Percentiles rank a stretch among this genome's conserved stretches.
phyloP scores from a whole-genome alignment of 2,797 vertebrate species.

The Eleutherodactylus coqui region DNA sequence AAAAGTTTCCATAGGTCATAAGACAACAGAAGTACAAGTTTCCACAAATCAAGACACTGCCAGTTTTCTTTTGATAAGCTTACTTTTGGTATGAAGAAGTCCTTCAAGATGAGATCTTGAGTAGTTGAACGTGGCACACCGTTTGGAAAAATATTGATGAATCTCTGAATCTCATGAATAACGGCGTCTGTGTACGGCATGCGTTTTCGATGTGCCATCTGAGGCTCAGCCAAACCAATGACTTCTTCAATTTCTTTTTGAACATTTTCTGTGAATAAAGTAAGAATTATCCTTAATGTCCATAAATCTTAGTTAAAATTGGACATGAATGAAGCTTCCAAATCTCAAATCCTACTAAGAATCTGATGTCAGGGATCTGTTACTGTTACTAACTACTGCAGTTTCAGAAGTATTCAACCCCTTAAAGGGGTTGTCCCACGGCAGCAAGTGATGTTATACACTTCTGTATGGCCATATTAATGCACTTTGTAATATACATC shows the following conservation, averaged over 20 bases:
- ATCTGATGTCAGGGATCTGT: no score
- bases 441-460: no score
- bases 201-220: not conserved
- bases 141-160: constrained; percentile 21
- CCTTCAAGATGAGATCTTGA: constrained; percentile 5
- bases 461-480: no score
- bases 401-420: no score
- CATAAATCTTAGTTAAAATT: not conserved
- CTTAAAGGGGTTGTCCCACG: no score
- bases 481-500: no score
- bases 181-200: constrained; percentile 33
- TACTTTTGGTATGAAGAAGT: constrained; percentile 23
- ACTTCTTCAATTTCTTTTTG: constrained; percentile 19
- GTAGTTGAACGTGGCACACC: not conserved
- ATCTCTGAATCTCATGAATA: constrained; percentile 38
- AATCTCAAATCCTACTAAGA: not conserved
- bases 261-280: not conserved
- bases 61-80: no score
- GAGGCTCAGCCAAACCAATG: not conserved
- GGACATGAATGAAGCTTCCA: not conserved
- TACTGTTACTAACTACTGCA: no score
- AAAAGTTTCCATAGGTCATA: no score
- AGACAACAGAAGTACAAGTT: no score
- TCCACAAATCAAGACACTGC: no score
- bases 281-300: not conserved